These are phyloP conservation scores for Molossus alvarezi DNA, from an alignment of 2,797 vertebrate genomes.

Conservation along the genomic window DNA sequence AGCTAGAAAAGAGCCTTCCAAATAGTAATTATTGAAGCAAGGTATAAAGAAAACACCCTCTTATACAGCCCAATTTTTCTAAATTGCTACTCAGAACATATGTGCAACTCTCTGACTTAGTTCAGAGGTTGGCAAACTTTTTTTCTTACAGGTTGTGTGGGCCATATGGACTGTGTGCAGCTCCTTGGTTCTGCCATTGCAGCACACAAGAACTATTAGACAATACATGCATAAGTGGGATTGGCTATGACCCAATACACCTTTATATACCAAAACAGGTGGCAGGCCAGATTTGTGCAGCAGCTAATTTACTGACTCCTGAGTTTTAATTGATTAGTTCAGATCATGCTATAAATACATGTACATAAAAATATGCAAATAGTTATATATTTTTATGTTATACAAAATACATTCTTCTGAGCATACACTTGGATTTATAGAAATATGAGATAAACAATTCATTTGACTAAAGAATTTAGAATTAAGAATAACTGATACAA, in stretches of 20 bases:
- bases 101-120: neutral
- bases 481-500: neutral
- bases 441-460: neutral
- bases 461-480: neutral
- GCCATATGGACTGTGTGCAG: neutral
- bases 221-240: neutral
- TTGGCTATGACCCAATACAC: neutral
- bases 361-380: neutral
- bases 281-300: neutral
- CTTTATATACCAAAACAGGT: neutral
- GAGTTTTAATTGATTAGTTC: neutral
- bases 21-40: neutral
- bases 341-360: neutral
- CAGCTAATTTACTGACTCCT: neutral
- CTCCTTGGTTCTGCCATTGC: neutral
- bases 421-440: neutral
- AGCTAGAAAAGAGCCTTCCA: neutral
- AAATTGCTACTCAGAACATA: neutral
- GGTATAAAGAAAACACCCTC: neutral
- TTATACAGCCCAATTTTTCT: neutral
- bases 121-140: neutral
- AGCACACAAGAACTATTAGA: neutral
- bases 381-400: neutral
- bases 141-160: neutral
- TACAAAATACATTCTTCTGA: neutral